Evolutionary conservation across 2,888 invertebrate genomes (phyloP).

Genomic region (Choristoneura rosaceana): DNA sequence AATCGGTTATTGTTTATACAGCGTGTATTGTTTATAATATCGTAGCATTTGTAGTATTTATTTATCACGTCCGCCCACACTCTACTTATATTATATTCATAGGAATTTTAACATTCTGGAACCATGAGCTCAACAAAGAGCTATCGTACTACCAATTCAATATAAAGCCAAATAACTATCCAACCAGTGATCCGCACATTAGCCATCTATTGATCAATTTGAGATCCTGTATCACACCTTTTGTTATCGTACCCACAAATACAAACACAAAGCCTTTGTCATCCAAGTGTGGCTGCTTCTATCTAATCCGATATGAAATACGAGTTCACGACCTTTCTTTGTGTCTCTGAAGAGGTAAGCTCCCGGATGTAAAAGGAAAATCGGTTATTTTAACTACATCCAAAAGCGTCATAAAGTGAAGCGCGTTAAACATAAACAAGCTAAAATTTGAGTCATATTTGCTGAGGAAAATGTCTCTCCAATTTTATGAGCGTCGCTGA

Average conservation of each 20-base stretch:
- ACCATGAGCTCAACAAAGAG: neutral
- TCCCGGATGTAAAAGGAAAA: constrained; percentile 16
- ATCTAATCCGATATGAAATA: constrained; percentile 29
- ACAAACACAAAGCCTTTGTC: constrained; percentile 25
- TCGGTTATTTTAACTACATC: constrained; percentile 17
- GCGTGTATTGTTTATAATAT: no score
- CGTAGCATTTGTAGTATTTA: no score
- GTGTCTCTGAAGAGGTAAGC: constrained; percentile 8
- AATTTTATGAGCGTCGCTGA: constrained; percentile 5
- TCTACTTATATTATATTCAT: neutral
- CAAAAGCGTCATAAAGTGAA: constrained; percentile 4
- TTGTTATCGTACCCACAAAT: constrained; percentile 4
- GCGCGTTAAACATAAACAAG: constrained; percentile 12
- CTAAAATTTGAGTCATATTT: neutral
- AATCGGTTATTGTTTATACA: no score
- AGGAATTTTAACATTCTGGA: neutral
- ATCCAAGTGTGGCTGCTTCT: constrained; percentile 24
- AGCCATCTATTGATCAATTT: constrained; percentile 13
- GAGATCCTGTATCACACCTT: constrained; percentile 14
- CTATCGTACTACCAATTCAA: neutral
- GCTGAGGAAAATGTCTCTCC: constrained; percentile 6
- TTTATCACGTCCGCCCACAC: no score
- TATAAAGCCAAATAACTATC: neutral
- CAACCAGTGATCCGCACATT: constrained; percentile 1
- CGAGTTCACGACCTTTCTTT: constrained; percentile 24